These are phyloP conservation scores for Gnathonemus longibarbis DNA, from an alignment of 2,113 vertebrate species.

Conservation along the genomic window DNA sequence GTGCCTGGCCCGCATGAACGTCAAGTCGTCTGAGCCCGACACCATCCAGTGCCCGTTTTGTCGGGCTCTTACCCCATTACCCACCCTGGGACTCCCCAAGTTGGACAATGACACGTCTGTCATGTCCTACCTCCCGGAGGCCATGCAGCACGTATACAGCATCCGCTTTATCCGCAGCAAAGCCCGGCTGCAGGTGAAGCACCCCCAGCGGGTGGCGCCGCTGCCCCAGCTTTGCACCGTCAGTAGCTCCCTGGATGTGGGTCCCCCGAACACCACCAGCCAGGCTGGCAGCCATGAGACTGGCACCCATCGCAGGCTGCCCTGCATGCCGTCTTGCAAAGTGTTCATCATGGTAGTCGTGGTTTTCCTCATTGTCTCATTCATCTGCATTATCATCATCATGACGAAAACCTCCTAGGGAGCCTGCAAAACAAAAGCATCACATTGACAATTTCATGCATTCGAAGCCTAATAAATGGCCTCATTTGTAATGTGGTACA, in stretches of 20 bases:
- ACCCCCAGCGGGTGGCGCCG: constrained; percentile 22
- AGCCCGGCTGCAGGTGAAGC: constrained; percentile 61
- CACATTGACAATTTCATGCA: background rate
- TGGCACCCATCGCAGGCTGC: constrained; percentile 30
- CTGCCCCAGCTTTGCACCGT: background rate
- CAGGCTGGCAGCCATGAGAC: background rate
- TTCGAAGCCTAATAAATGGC: background rate
- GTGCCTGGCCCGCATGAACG: constrained; percentile 67
- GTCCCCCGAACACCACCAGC: constrained; percentile 35
- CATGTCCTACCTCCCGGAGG: constrained; percentile 57
- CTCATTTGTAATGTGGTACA: background rate
- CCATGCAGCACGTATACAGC: constrained; percentile 68
- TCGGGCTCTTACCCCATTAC: constrained; percentile 54
- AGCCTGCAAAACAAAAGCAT: background rate
- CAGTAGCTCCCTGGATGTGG: constrained; percentile 52
- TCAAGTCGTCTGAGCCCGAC: constrained; percentile 55
- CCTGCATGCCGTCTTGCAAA: constrained; percentile 32
- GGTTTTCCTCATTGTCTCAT: constrained; percentile 41
- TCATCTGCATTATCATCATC: constrained; percentile 44
- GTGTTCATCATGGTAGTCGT: constrained; percentile 37
- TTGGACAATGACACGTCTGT: constrained; percentile 53
- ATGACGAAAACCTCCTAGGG: constrained; percentile 8
- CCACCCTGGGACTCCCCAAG: constrained; percentile 56
- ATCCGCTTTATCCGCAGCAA: constrained; percentile 61
- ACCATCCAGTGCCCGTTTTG: constrained; percentile 68